Percentiles rank a stretch among this genome's conserved stretches.
Evolutionary conservation across 2,888 invertebrate species (phyloP).

Genomic region (Ochropleura plecta): DNA sequence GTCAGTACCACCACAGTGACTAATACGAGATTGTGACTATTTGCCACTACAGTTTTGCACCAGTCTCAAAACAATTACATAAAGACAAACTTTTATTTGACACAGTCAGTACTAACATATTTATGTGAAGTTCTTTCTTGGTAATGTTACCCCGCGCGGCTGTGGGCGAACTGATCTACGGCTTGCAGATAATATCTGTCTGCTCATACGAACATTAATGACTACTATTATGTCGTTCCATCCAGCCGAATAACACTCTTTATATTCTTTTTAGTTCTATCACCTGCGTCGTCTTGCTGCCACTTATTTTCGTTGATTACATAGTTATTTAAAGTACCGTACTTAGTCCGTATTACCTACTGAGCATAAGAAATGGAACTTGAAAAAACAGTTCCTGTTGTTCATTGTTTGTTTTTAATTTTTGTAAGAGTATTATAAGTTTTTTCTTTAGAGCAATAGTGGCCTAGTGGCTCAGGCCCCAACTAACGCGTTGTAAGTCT

Average conservation of each 20-base stretch:
- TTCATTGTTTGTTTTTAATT: background rate
- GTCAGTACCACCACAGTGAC: too few species aligned
- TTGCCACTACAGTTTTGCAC: too few species aligned
- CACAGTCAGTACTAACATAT: too few species aligned
- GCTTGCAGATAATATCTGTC: background rate
- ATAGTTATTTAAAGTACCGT: slow-evolving; percentile 40
- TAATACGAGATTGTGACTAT: too few species aligned
- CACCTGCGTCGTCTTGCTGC: background rate
- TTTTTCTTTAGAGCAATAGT: background rate
- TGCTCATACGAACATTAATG: slow-evolving; percentile 30
- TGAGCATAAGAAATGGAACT: background rate
- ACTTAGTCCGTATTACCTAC: slow-evolving; percentile 20
- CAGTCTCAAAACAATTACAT: too few species aligned
- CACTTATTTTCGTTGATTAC: slow-evolving; percentile 29
- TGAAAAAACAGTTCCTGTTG: background rate
- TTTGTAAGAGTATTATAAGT: background rate
- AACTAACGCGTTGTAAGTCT: background rate
- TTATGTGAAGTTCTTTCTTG: too few species aligned
- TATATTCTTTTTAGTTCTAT: slow-evolving; percentile 24
- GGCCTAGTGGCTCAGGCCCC: background rate
- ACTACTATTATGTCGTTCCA: slow-evolving; percentile 9
- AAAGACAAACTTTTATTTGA: too few species aligned
- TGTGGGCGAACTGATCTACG: background rate
- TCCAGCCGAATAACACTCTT: slow-evolving; percentile 12
- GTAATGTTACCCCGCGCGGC: background rate